phyloP scores from a whole-genome alignment of 2,888 invertebrate genomes.

The Ochropacha duplaris region DNA sequence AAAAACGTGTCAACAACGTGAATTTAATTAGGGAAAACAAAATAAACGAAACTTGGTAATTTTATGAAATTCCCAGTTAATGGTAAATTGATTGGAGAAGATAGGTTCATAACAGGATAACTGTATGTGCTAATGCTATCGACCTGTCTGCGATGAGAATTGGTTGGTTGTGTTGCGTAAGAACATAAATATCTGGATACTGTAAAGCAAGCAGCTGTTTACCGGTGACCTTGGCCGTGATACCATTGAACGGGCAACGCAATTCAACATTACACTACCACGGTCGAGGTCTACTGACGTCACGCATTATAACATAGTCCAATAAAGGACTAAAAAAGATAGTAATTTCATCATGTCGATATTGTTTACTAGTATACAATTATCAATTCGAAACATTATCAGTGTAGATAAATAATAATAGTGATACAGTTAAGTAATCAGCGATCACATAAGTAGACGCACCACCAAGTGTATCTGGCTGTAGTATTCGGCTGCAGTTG shows the following conservation, averaged over 20 bases:
- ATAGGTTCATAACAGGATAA: background rate
- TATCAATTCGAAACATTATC: background rate
- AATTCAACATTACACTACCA: slow-evolving; percentile 73
- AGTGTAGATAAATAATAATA: background rate
- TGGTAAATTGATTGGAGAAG: background rate
- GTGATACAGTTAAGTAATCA: background rate
- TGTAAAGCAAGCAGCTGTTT: slow-evolving; percentile 53
- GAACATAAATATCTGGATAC: slow-evolving; percentile 28
- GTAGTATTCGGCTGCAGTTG: background rate
- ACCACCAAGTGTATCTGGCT: background rate
- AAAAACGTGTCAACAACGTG: slow-evolving; percentile 6
- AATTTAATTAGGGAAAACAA: background rate
- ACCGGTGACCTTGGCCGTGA: slow-evolving; percentile 75
- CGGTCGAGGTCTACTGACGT: slow-evolving; percentile 59
- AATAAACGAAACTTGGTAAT: background rate
- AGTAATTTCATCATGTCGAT: background rate
- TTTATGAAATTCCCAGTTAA: background rate
- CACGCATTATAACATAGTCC: slow-evolving; percentile 13
- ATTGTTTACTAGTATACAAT: background rate
- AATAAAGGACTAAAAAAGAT: background rate
- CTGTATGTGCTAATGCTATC: slow-evolving; percentile 16
- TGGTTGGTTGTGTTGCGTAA: slow-evolving; percentile 27
- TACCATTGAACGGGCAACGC: slow-evolving; percentile 60
- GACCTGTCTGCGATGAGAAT: slow-evolving; percentile 18
- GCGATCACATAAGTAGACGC: background rate